These are phyloP conservation scores for Drosophila mimetica DNA, from an alignment of 2,888 invertebrate species.

Conservation along the genomic window DNA sequence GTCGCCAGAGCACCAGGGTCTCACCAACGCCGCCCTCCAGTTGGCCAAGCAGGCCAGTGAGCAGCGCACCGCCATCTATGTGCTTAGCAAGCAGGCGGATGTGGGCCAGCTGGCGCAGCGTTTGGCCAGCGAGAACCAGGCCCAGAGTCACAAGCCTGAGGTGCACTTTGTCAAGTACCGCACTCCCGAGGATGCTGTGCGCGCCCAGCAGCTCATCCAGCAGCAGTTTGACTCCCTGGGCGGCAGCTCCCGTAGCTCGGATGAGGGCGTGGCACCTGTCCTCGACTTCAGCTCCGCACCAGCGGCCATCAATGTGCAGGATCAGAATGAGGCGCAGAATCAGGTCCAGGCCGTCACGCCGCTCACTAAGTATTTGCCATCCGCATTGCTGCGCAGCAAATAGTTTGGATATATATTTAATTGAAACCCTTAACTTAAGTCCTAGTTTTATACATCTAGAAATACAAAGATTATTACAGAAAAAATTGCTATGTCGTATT, in stretches of 20 bases:
- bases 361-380: slow-evolving; percentile 58
- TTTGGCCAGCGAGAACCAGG: slow-evolving; percentile 60
- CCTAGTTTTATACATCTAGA: not conserved
- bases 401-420: slow-evolving; percentile 5
- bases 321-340: slow-evolving; percentile 5
- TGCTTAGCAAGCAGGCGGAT: slow-evolving; percentile 79
- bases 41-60: slow-evolving; percentile 76
- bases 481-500: no score
- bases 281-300: slow-evolving; percentile 68
- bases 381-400: slow-evolving; percentile 44
- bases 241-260: slow-evolving; percentile 71
- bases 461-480: slow-evolving; percentile 6
- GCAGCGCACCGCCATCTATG: slow-evolving; percentile 80
- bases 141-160: slow-evolving; percentile 73
- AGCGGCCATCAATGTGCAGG: not conserved
- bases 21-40: slow-evolving; percentile 74
- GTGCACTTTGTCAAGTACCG: slow-evolving; percentile 81
- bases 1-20: slow-evolving; percentile 77
- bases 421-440: slow-evolving; percentile 4
- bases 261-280: slow-evolving; percentile 79
- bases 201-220: slow-evolving; percentile 79
- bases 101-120: slow-evolving; percentile 68
- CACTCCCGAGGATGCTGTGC: slow-evolving; percentile 78
- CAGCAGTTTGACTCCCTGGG: slow-evolving; percentile 77
- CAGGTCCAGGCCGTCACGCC: slow-evolving; percentile 16